Percentiles rank a stretch among this genome's conserved stretches.
These are phyloP conservation scores for Syngnathus acus DNA, from an alignment of 2,797 vertebrate species.

Conservation along the genomic window DNA sequence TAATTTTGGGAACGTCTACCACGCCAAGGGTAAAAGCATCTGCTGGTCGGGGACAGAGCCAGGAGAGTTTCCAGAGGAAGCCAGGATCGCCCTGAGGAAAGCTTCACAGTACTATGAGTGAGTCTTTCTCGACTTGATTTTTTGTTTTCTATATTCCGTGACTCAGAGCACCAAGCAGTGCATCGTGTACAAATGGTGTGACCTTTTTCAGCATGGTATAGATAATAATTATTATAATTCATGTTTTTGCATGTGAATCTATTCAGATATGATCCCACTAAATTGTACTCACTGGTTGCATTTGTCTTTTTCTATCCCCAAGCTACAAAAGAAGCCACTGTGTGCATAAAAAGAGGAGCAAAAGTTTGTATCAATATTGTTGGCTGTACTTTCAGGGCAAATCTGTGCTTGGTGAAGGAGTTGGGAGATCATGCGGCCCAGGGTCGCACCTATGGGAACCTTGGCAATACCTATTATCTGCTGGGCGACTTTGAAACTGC, in stretches of 20 bases:
- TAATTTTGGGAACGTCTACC: constrained; percentile 95
- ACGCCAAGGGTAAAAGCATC: constrained; percentile 90
- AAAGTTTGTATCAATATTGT: not conserved
- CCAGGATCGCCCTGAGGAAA: constrained; percentile 79
- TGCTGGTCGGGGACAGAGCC: constrained; percentile 82
- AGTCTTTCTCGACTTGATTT: constrained; percentile 41
- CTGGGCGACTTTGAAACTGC: constrained; percentile 89
- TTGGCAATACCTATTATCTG: constrained; percentile 93
- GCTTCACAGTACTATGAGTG: constrained; percentile 92
- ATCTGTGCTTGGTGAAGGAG: constrained; percentile 82
- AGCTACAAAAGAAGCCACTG: no score
- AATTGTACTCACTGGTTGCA: no score
- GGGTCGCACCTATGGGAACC: constrained; percentile 91
- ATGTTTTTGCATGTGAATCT: no score
- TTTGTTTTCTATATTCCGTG: no score
- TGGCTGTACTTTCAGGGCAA: constrained; percentile 67
- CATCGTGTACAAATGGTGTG: not conserved
- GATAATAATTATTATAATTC: no score
- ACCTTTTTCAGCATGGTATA: no score
- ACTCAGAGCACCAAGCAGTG: not conserved
- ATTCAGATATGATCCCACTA: no score
- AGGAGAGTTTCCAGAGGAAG: constrained; percentile 89
- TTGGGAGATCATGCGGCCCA: constrained; percentile 86
- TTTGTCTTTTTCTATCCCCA: no score
- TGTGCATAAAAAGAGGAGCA: no score